A percentile compares a stretch with the other conserved stretches of the same genome.
Evolutionary conservation across 2,113 vertebrate species (phyloP).

Genomic region (Mesoclemmys tuberculata): DNA sequence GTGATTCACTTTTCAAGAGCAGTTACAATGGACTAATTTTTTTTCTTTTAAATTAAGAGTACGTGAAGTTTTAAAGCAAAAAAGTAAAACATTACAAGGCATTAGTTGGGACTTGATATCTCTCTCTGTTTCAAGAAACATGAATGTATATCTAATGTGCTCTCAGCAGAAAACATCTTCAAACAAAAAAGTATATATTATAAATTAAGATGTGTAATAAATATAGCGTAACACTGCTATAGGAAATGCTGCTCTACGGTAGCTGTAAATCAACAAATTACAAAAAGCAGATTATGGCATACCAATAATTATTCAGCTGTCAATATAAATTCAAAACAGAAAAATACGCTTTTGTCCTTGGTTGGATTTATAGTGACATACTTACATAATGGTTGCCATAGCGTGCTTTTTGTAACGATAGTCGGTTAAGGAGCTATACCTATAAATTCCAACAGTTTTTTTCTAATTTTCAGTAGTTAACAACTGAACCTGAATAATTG

Average conservation of each 20-base stretch:
- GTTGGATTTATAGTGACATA: background rate
- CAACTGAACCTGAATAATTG: background rate
- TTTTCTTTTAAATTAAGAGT: background rate
- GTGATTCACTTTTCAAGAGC: background rate
- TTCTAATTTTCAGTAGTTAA: rapidly evolving
- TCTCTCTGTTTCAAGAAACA: background rate
- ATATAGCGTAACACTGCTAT: background rate
- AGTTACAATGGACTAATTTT: background rate
- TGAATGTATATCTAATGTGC: background rate
- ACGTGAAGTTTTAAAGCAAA: background rate
- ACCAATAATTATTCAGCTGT: background rate
- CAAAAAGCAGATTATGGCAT: background rate
- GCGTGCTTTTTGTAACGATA: background rate
- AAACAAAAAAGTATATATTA: background rate
- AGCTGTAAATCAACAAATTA: background rate
- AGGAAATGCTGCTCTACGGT: background rate
- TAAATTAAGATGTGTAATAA: background rate
- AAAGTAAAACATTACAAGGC: background rate
- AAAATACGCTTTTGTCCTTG: background rate
- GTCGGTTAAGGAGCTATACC: background rate
- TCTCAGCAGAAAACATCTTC: background rate
- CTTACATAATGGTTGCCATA: background rate
- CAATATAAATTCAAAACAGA: background rate
- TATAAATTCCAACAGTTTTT: background rate
- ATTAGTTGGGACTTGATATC: background rate